Evolutionary conservation across 2,888 invertebrate species (phyloP).

Genomic region (Rapana venosa): DNA sequence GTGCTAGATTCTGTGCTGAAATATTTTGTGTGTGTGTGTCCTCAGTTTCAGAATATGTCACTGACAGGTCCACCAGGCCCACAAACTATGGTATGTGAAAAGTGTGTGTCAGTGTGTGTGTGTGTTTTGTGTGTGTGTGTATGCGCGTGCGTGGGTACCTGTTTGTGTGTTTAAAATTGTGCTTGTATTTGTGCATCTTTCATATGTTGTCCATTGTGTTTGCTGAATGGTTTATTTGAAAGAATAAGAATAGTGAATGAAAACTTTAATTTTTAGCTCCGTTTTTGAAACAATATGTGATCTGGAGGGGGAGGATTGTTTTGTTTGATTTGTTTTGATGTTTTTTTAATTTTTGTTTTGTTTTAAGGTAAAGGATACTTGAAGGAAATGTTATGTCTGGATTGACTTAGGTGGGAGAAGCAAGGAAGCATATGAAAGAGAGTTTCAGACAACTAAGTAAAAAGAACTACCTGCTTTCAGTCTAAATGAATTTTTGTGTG

Average conservation of each 20-base stretch:
- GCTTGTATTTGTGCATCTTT: not conserved
- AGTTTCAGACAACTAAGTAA: too few species aligned
- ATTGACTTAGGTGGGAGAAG: too few species aligned
- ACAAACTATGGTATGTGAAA: conserved; percentile 31
- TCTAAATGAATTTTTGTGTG: too few species aligned
- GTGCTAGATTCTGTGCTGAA: not conserved
- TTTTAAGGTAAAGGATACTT: too few species aligned
- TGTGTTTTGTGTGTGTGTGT: not conserved
- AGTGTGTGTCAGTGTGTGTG: not conserved
- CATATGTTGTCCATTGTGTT: not conserved
- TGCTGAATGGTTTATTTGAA: not conserved
- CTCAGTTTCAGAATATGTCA: conserved; percentile 47
- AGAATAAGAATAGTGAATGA: not conserved
- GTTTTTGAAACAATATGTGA: too few species aligned
- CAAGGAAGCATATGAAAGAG: too few species aligned
- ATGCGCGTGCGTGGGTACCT: not conserved
- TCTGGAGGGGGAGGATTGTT: too few species aligned
- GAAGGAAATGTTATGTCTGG: too few species aligned
- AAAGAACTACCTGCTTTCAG: too few species aligned
- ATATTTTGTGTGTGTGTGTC: not conserved
- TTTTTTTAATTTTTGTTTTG: too few species aligned
- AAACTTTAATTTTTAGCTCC: too few species aligned
- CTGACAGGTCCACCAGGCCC: conserved; percentile 43
- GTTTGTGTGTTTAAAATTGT: not conserved
- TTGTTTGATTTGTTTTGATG: too few species aligned